phyloP scores from a whole-genome alignment of 1,140 invertebrate species.

The Apis florea region DNA sequence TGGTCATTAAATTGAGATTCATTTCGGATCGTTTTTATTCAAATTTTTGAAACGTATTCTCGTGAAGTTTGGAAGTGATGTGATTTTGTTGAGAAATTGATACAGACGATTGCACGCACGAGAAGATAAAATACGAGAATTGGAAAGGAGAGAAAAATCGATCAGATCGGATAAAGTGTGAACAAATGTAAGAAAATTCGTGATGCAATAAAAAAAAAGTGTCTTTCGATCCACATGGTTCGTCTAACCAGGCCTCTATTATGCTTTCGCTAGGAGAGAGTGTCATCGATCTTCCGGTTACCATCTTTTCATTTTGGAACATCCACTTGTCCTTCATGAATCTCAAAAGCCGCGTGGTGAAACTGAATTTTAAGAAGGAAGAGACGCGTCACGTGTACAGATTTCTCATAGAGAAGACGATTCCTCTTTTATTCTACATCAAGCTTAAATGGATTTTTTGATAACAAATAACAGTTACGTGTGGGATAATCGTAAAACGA shows the following conservation, averaged over 20 bases:
- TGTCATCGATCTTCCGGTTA: neutral
- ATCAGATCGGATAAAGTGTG: neutral
- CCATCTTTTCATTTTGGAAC: neutral
- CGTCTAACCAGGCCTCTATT: neutral
- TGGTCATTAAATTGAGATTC: too few species aligned
- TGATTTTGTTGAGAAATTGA: neutral
- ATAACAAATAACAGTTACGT: neutral
- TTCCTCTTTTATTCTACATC: neutral
- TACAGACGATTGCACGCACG: constrained; percentile 18
- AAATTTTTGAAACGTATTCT: too few species aligned
- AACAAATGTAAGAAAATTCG: constrained; percentile 21
- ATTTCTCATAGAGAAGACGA: neutral
- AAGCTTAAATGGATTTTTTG: neutral
- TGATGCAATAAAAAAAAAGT: neutral
- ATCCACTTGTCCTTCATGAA: neutral
- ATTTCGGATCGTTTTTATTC: too few species aligned
- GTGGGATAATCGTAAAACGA: neutral
- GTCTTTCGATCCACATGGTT: neutral
- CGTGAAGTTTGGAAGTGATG: too few species aligned
- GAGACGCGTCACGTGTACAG: neutral
- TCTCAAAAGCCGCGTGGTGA: neutral
- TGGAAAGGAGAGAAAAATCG: neutral
- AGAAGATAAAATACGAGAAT: neutral
- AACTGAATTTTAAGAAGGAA: neutral
- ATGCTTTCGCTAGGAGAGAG: neutral